These are phyloP conservation scores for Anisognathus igniventris DNA, from an alignment of 2,797 vertebrate species.

Conservation along the genomic window DNA sequence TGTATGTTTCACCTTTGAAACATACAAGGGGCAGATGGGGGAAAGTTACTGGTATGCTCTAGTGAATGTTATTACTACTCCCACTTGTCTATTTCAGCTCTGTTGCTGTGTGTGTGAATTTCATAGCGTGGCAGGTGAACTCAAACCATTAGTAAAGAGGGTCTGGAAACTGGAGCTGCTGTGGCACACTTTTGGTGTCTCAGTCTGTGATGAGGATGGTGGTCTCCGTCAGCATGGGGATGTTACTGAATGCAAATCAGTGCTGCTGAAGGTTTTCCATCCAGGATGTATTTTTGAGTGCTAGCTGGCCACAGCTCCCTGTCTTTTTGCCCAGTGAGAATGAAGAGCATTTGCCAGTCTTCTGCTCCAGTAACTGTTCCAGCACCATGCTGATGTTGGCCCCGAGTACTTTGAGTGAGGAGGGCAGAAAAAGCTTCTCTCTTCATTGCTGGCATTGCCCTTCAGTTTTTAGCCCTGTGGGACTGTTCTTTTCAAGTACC, in stretches of 20 bases:
- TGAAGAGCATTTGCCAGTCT: neutral
- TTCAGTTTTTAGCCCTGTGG: neutral
- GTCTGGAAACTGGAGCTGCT: neutral
- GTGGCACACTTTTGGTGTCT: neutral
- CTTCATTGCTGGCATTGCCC: neutral
- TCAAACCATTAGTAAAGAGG: fast-evolving
- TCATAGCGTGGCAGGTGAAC: neutral
- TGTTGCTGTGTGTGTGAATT: neutral
- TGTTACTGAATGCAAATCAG: neutral
- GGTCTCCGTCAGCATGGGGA: fast-evolving
- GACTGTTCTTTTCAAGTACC: neutral
- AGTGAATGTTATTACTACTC: neutral
- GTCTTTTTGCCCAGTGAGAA: neutral
- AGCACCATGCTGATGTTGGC: neutral
- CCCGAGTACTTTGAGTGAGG: neutral
- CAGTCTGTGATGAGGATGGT: neutral
- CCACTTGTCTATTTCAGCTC: neutral
- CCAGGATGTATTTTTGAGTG: neutral
- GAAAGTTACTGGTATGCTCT: neutral
- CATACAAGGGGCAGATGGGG: neutral
- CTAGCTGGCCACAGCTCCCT: neutral
- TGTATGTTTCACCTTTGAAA: neutral
- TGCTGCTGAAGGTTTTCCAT: neutral
- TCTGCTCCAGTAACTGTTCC: neutral
- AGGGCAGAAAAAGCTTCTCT: neutral